Conservation (phyloP, 2,797 vertebrate species). For the Lutjanus argentimaculatus region DNA sequence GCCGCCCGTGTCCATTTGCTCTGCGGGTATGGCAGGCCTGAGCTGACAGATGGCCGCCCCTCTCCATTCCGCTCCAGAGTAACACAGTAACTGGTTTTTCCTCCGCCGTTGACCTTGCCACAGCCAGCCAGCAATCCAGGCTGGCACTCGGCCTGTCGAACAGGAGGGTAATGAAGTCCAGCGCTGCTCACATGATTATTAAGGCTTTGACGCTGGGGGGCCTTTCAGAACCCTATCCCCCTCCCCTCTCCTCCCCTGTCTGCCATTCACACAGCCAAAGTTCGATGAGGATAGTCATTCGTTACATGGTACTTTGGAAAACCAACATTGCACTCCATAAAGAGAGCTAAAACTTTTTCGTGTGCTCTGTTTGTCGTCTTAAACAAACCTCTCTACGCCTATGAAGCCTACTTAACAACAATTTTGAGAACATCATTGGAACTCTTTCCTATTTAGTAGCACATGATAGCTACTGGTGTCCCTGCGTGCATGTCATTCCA, state of each 20-base stretch:
- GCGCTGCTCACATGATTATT: conserved; percentile 89
- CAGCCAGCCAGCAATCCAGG: conserved; percentile 88
- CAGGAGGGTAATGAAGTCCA: conserved; percentile 90
- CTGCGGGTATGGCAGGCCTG: conserved; percentile 88
- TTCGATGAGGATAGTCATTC: conserved; percentile 82
- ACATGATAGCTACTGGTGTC: conserved; percentile 48
- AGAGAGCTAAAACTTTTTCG: conserved; percentile 69
- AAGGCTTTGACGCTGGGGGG: conserved; percentile 87
- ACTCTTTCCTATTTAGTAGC: conserved; percentile 47
- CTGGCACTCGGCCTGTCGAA: conserved; percentile 88
- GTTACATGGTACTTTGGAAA: conserved; percentile 78
- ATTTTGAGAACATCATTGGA: conserved; percentile 47
- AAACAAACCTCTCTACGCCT: conserved; percentile 56
- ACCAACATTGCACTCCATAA: conserved; percentile 66
- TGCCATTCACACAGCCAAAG: conserved; percentile 80
- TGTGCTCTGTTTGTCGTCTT: conserved; percentile 48
- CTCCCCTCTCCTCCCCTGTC: conserved; percentile 77
- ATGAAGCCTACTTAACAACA: conserved; percentile 48
- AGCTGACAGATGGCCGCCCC: conserved; percentile 90
- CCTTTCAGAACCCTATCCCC: conserved; percentile 82
- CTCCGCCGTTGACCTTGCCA: conserved; percentile 91
- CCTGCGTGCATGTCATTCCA: conserved; percentile 55
- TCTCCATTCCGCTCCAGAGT: conserved; percentile 88
- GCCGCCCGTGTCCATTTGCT: conserved; percentile 89
- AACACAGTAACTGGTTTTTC: conserved; percentile 91